These are phyloP conservation scores for Tychaedon coryphoeus DNA, from an alignment of 2,113 vertebrate species.

Conservation along the genomic window DNA sequence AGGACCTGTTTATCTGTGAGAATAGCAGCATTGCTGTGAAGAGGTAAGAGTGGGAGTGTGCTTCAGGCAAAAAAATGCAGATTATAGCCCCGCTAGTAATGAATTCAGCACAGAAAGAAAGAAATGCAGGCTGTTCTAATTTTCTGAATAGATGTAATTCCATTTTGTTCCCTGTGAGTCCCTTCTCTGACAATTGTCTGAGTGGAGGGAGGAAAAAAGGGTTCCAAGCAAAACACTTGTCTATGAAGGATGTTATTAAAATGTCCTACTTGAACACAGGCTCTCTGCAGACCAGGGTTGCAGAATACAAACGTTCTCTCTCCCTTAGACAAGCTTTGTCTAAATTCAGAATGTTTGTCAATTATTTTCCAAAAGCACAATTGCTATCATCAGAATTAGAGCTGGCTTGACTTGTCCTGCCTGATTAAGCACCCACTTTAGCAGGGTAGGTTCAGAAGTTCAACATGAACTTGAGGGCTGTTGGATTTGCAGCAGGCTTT, in stretches of 20 bases:
- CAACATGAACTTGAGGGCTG: background rate
- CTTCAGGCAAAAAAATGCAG: background rate
- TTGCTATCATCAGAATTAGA: constrained; percentile 56
- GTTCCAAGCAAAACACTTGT: constrained; percentile 57
- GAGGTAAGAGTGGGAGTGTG: constrained; percentile 27
- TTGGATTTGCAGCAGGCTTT: background rate
- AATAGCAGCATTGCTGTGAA: background rate
- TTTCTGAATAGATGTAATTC: constrained; percentile 38
- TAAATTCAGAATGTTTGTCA: constrained; percentile 58
- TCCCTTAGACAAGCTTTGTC: constrained; percentile 15
- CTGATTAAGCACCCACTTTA: constrained; percentile 43
- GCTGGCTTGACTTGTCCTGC: constrained; percentile 27
- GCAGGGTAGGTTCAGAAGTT: constrained; percentile 23
- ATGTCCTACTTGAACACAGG: constrained; percentile 51
- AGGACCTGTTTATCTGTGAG: constrained; percentile 23
- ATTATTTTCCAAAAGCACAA: constrained; percentile 63
- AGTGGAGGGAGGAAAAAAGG: background rate
- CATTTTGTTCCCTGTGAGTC: constrained; percentile 6
- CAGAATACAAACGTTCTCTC: background rate
- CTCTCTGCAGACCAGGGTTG: background rate
- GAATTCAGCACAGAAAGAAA: constrained; percentile 26
- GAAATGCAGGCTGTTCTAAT: constrained; percentile 4
- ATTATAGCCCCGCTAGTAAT: background rate
- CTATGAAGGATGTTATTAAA: constrained; percentile 56
- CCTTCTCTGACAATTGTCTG: constrained; percentile 25